These are phyloP conservation scores for Conchocele bisecta DNA, from an alignment of 2,888 invertebrate species.

Conservation along the genomic window DNA sequence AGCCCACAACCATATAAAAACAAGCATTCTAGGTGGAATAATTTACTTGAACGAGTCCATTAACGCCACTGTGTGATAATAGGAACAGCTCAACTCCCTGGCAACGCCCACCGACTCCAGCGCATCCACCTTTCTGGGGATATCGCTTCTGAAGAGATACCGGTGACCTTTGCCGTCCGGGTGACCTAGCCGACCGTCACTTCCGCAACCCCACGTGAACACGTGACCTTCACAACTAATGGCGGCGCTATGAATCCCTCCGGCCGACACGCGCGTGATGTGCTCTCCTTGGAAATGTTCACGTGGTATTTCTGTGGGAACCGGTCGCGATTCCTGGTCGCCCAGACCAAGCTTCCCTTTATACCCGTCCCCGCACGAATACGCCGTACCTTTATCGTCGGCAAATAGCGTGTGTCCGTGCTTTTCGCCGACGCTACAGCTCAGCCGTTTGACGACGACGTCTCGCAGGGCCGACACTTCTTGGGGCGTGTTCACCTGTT, in stretches of 20 bases:
- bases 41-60: conserved; percentile 7
- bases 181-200: conserved; percentile 71
- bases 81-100: conserved; percentile 60
- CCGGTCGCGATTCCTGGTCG: conserved; percentile 48
- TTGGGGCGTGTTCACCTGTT: conserved; percentile 25
- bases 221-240: conserved; percentile 62
- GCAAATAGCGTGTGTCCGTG: conserved; percentile 69
- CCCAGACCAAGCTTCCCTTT: conserved; percentile 72
- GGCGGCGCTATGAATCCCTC: conserved; percentile 71
- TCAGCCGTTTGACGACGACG: conserved; percentile 55
- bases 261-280: conserved; percentile 60
- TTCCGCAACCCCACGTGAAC: conserved; percentile 74
- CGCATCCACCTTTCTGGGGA: conserved; percentile 62
- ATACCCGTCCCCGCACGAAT: conserved; percentile 70
- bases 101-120: conserved; percentile 37
- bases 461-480: conserved; percentile 18
- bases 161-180: conserved; percentile 71
- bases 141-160: conserved; percentile 69
- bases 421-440: conserved; percentile 73
- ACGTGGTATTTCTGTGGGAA: conserved; percentile 51
- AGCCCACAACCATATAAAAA: too few species aligned
- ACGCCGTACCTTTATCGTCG: conserved; percentile 54
- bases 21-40: too few species aligned
- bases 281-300: conserved; percentile 57
- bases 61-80: conserved; percentile 68